Base-by-base conservation (phyloP, 1,140 invertebrate species). In the Drosophila carrolli region DNA sequence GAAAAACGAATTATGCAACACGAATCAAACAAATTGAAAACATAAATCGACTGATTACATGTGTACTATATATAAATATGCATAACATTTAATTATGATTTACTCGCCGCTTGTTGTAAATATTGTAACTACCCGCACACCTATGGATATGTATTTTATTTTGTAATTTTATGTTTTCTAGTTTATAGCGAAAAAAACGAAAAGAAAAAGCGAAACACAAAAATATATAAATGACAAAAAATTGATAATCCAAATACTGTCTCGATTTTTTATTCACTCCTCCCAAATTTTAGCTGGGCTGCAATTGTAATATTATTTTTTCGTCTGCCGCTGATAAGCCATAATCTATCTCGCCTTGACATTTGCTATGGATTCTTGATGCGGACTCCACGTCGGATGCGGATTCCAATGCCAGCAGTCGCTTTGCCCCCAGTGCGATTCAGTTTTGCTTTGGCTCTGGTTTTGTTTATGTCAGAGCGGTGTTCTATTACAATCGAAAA, bases 21-120 rank as follows among this genome's bases (percentile, higher is more conserved):
- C 41, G 43, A 57, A 57, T 70, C 37, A 70, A 37, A 70, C 73
- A 62, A 74, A 68, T 68, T 66, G 19, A 37, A 50, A 68, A 57
- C 71, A 85, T 82, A 86, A 82, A 82, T 86, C 83, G 82, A 86
- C 82, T 86, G 82, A 86, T 86, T 86, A 86, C 75, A 86, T 78
- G 73, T 75, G 73, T 75, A 75, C 71, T 88, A 88, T 77, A 82
- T 62, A 86, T 78, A 63, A 63, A 62, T 56, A 67, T 78, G 62
- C 62, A 86, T 88, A 83, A 68, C 32, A 55, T 74, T 76, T 63
- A 70, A 78, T 62, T 73, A 75, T 75, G 63, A 82, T 68, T 63
- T 63, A 61, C 44, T 57, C 48, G 71, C 55, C 60, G 43, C 55
- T 82, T 61, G 74, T 85, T 85, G 81, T 86, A 88, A 83, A 86